Percentiles rank a stretch among this genome's conserved stretches.
Evolutionary conservation across 2,113 vertebrate genomes (phyloP).

Genomic region (Capreolus pygargus): DNA sequence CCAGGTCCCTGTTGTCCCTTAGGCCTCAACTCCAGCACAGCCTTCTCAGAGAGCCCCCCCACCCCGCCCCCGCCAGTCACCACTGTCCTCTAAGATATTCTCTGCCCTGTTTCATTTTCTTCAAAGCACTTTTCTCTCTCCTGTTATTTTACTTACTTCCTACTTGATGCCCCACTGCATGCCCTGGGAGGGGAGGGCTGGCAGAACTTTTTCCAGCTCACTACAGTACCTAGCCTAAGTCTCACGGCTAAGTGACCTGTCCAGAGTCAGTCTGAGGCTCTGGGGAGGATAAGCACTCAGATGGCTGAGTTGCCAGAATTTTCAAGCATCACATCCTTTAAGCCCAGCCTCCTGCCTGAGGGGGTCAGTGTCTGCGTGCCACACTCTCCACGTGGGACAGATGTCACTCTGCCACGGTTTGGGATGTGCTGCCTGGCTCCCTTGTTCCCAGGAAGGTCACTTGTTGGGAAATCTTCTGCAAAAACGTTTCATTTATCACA

Average conservation of each 20-base stretch:
- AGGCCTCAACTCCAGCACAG: not conserved
- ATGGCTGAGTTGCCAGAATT: not conserved
- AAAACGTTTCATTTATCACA: not conserved
- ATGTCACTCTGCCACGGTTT: not conserved
- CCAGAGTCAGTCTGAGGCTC: not conserved
- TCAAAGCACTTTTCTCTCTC: not conserved
- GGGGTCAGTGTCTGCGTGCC: not conserved
- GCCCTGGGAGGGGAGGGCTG: not conserved
- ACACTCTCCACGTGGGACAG: not conserved
- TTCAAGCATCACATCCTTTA: not conserved
- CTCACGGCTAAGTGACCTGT: not conserved
- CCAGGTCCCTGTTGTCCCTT: not conserved
- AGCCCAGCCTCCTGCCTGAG: not conserved
- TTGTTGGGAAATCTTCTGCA: not conserved
- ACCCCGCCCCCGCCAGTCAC: too few species aligned
- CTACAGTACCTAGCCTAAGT: too few species aligned
- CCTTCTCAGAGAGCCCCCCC: not conserved
- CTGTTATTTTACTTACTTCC: not conserved
- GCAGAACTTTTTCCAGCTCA: not conserved
- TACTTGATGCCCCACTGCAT: not conserved
- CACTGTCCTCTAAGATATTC: not conserved
- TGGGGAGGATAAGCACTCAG: not conserved
- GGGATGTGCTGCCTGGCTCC: not conserved
- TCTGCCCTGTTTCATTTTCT: slow-evolving; percentile 13
- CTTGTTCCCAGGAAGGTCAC: not conserved